Base-by-base conservation (phyloP, 2,888 invertebrate species). In the Chrysolina oricalcia region DNA sequence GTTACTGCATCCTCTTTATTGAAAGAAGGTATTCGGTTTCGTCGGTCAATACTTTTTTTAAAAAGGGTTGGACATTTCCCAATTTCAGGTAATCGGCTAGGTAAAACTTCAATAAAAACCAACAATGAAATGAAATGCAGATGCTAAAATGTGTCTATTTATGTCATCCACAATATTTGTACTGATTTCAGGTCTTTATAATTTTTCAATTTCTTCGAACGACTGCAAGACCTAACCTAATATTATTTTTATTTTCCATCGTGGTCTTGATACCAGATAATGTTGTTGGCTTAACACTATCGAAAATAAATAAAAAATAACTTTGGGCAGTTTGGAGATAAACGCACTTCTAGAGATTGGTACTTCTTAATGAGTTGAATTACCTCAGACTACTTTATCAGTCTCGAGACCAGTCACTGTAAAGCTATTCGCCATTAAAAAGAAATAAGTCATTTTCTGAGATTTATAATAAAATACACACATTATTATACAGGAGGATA, bases 11-110 rank as follows among this genome's bases (percentile, higher is more conserved):
- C 59, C 59, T 59, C 59, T 27, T 59, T 11, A 53, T 68, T 40
- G 53, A 68, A 68, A 19, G 27, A 27, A 27, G 59, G 59, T 53
- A 74, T 78, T 75, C 65, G 43, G 64, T 69, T 65, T 62, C 74
- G 67, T 70, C 70, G 72, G 75, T 74, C 78, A 78, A 72, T 74
- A 67, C 27, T 67, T 76, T 76, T 74, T 73, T 72, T 72, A 68
- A 78, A 78, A 78, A 78, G 78, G 78, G 78, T 78, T 78, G 73
- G 78, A 76, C 78, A 70, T 74, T 74, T 78, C 72, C 72, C 59
- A 68, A 74, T 64, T 68, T 72, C 74, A 77, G 72, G 67, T 76
- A 75, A 77, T 70, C 69, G 67, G 69, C 71, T 71, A 75, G 78
- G 78, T 78, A 75, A 73, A 76, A 78, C 72, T 73, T 64, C 56